A percentile compares a stretch with the other conserved stretches of the same genome.
These are phyloP conservation scores for Chamaetylas fuelleborni DNA, from an alignment of 2,113 vertebrate species.

Conservation along the genomic window DNA sequence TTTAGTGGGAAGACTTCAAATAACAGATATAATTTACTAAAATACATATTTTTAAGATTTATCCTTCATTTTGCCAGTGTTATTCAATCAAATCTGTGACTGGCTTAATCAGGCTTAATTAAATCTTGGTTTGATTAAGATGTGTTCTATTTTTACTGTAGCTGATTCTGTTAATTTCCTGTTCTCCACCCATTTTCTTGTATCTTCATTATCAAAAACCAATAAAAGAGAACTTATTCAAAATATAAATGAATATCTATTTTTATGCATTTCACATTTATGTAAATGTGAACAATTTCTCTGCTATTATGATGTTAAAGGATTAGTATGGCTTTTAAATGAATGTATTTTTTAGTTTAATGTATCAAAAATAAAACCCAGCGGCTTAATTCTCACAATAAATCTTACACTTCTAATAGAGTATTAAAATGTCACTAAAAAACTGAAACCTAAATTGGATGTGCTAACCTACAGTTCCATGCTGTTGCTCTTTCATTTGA, in stretches of 20 bases:
- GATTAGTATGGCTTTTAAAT: background rate
- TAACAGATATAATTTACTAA: background rate
- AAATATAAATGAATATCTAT: background rate
- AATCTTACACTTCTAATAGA: background rate
- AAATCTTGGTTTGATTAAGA: background rate
- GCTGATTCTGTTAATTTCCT: background rate
- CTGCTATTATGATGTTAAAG: background rate
- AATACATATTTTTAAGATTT: background rate
- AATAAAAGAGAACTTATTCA: background rate
- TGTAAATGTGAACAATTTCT: background rate
- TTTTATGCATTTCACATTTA: background rate
- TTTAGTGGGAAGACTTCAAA: background rate
- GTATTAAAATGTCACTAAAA: constrained; percentile 7
- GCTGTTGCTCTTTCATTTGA: background rate
- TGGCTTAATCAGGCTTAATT: background rate
- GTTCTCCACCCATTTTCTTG: background rate
- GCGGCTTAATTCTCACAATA: background rate
- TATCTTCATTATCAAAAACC: background rate
- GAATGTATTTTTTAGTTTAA: background rate
- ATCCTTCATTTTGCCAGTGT: background rate
- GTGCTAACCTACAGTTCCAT: background rate
- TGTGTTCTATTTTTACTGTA: background rate
- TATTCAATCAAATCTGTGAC: background rate
- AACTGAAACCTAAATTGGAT: background rate
- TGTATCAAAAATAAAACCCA: background rate